These are phyloP conservation scores for Gambelia wislizenii DNA, from an alignment of 2,797 vertebrate species.

Conservation along the genomic window DNA sequence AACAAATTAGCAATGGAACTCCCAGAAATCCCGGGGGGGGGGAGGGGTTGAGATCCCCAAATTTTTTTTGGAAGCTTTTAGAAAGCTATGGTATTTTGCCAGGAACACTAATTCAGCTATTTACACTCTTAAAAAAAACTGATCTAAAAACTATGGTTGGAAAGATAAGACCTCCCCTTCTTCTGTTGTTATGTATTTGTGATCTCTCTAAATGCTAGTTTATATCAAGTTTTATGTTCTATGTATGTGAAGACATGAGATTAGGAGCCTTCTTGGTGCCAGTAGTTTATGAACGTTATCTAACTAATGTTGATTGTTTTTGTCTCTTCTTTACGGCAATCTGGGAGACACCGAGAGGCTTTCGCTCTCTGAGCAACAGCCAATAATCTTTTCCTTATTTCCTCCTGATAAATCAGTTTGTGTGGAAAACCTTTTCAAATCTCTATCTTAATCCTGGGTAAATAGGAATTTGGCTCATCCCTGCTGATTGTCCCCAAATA, in stretches of 20 bases:
- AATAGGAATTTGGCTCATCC: background rate
- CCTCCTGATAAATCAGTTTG: background rate
- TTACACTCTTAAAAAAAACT: background rate
- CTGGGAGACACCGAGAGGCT: no score
- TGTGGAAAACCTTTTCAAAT: background rate
- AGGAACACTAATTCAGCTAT: background rate
- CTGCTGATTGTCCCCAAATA: no score
- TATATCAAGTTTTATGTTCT: background rate
- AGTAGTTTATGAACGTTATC: background rate
- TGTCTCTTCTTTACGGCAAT: background rate
- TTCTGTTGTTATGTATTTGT: background rate
- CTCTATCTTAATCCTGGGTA: background rate
- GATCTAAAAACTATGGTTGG: background rate
- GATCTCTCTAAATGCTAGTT: background rate
- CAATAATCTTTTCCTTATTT: background rate
- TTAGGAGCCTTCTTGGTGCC: background rate
- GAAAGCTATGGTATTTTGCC: background rate
- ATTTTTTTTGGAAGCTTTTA: slow-evolving; percentile 3
- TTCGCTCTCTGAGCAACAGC: background rate
- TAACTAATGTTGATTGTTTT: background rate
- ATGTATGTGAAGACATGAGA: background rate
- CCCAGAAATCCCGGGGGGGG: background rate
- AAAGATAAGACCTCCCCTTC: background rate
- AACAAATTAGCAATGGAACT: background rate
- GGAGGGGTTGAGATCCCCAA: background rate